Evolutionary conservation across 1,140 invertebrate species (phyloP).

Genomic region (Archegozetes longisetosus): DNA sequence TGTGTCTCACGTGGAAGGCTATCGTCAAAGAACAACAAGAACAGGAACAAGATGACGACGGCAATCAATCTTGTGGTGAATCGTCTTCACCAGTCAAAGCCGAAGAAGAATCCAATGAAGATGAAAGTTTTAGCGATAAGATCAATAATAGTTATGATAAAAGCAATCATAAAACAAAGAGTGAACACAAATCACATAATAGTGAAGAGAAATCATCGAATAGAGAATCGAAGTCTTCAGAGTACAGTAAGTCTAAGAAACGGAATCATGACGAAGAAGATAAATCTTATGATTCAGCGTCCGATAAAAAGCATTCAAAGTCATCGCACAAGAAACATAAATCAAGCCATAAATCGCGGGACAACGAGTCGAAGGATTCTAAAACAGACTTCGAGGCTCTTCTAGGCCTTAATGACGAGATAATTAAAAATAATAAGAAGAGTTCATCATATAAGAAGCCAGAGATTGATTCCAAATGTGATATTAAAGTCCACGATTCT

Average conservation of each 20-base stretch:
- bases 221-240: not conserved
- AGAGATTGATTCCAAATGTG: not conserved
- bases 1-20: conserved; percentile 1
- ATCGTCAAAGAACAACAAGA: not conserved
- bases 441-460: not conserved
- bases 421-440: not conserved
- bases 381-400: not conserved
- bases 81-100: too few relatives aligned
- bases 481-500: not conserved
- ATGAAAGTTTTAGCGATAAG: not conserved
- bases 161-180: not conserved
- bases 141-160: not conserved
- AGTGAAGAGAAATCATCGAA: not conserved
- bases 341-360: not conserved
- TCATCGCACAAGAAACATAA: not conserved
- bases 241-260: not conserved
- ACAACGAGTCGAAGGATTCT: not conserved
- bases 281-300: too few relatives aligned
- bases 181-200: not conserved
- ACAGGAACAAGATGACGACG: not conserved
- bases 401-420: not conserved
- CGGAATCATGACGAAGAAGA: too few relatives aligned
- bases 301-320: not conserved
- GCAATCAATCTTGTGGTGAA: too few relatives aligned
- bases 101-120: not conserved